Evolutionary conservation across 2,797 vertebrate species (phyloP).

Genomic region (Epinephelus malabaricus): DNA sequence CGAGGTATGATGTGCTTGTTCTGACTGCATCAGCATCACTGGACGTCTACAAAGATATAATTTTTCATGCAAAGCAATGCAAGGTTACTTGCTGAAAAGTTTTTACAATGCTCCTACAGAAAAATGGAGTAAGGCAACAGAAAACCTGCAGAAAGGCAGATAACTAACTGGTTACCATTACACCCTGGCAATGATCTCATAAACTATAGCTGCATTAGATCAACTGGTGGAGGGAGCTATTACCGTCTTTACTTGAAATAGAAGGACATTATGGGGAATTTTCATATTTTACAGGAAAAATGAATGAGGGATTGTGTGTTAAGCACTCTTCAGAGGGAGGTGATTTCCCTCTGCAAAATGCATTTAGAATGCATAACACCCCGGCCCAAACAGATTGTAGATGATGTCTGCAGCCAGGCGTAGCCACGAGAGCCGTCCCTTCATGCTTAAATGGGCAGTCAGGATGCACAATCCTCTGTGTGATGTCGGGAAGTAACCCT

Average conservation of each 20-base stretch:
- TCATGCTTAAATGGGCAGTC: conserved; percentile 61
- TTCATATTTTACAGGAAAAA: conserved; percentile 43
- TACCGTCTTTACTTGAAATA: conserved; percentile 21
- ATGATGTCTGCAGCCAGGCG: conserved; percentile 66
- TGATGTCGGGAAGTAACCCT: conserved; percentile 58
- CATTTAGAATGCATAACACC: conserved; percentile 56
- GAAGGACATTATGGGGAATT: conserved; percentile 26
- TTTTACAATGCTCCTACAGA: not conserved
- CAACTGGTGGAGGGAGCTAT: conserved; percentile 17
- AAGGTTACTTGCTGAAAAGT: conserved; percentile 11
- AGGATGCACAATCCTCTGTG: conserved; percentile 39
- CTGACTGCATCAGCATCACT: conserved; percentile 55
- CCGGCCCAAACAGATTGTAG: conserved; percentile 60
- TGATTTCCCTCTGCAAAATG: conserved; percentile 50
- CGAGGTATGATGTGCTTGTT: conserved; percentile 53
- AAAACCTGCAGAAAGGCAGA: not conserved
- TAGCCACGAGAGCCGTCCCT: conserved; percentile 41
- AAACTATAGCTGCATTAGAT: conserved; percentile 3
- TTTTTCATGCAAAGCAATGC: conserved; percentile 36
- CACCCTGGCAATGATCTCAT: not conserved
- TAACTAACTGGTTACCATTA: not conserved
- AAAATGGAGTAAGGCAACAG: not conserved
- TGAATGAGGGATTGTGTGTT: conserved; percentile 37
- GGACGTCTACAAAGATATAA: conserved; percentile 25
- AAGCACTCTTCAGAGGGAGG: conserved; percentile 50